A percentile compares a stretch with the other conserved stretches of the same genome.
Conservation (phyloP, 2,888 invertebrate genomes). For the Eupithecia subumbrata region DNA sequence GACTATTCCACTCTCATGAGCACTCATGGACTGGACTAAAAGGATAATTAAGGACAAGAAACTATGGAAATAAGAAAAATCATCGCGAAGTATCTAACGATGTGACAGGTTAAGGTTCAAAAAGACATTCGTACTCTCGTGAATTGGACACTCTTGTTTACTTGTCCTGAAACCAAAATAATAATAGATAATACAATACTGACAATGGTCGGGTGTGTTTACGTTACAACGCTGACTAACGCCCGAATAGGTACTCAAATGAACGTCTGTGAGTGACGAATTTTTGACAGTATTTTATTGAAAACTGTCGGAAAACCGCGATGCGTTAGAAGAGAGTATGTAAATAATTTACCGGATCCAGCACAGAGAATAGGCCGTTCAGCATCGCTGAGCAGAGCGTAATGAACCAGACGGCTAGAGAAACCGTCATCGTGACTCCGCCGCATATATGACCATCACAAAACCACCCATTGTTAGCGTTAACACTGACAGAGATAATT, state of each 20-base stretch:
- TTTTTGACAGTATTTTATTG: background rate
- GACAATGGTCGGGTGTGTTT: background rate
- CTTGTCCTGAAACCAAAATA: background rate
- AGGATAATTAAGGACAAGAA: background rate
- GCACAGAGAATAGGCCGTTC: slow-evolving; percentile 57
- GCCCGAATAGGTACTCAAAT: background rate
- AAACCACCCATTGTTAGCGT: slow-evolving; percentile 58
- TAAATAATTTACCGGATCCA: slow-evolving; percentile 58
- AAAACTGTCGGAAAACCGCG: background rate
- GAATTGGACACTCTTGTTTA: background rate
- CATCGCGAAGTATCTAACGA: background rate
- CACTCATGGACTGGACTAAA: too few relatives aligned
- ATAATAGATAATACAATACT: background rate
- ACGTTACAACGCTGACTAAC: background rate
- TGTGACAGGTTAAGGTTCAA: background rate
- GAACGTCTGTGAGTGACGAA: too few relatives aligned
- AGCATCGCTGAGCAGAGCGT: slow-evolving; percentile 55
- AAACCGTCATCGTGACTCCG: slow-evolving; percentile 46
- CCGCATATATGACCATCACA: slow-evolving; percentile 63
- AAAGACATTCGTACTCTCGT: background rate
- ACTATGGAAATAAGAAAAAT: background rate
- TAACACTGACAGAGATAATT: slow-evolving; percentile 56
- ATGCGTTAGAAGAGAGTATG: too few relatives aligned
- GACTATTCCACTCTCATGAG: too few relatives aligned
- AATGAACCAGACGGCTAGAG: slow-evolving; percentile 49